Conservation (phyloP, 2,113 vertebrate genomes). For the Columbina picui region DNA sequence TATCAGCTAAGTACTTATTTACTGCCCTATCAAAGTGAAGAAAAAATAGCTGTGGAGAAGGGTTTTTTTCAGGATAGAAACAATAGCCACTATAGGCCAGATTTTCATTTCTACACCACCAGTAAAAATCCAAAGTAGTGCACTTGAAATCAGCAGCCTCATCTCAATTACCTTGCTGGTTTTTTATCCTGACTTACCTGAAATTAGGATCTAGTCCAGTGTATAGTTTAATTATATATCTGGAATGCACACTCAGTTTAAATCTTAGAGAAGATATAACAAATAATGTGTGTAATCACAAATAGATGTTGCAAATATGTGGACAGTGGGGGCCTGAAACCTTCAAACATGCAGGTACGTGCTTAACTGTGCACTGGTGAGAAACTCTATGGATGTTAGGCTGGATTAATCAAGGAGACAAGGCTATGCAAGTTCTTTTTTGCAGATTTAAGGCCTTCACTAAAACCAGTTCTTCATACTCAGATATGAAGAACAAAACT, state of each 20-base stretch:
- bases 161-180: background rate
- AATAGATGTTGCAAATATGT: background rate
- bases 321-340: background rate
- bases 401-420: background rate
- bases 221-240: background rate
- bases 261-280: background rate
- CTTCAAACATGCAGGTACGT: background rate
- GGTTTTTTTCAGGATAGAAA: background rate
- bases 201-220: background rate
- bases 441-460: background rate
- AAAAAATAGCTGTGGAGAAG: background rate
- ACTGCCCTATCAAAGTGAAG: background rate
- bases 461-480: background rate
- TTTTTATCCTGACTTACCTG: background rate
- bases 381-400: background rate
- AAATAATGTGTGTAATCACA: background rate
- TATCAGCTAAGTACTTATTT: constrained; percentile 57
- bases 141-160: constrained; percentile 8
- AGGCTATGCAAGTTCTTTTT: background rate
- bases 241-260: background rate
- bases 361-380: background rate
- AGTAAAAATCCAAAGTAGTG: background rate
- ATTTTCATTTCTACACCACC: background rate
- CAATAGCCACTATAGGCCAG: background rate
- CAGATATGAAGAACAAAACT: background rate